These are phyloP conservation scores for Pontoporia blainvillei DNA, from an alignment of 2,113 vertebrate species.

Conservation along the genomic window DNA sequence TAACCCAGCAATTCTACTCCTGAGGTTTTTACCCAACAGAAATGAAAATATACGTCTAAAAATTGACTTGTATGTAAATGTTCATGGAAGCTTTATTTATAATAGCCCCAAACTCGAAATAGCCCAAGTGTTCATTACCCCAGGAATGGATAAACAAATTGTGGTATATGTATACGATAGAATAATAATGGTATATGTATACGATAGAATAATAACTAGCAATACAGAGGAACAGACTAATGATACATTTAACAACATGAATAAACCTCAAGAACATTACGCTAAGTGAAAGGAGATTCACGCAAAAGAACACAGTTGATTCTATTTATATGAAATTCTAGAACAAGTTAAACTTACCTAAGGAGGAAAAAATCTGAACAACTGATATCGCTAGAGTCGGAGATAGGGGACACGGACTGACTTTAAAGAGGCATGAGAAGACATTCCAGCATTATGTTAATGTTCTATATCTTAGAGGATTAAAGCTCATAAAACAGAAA, in stretches of 20 bases:
- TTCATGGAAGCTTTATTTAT: slow-evolving; percentile 32
- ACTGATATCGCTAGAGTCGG: not conserved
- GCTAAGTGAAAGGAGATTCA: not conserved
- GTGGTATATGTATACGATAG: not conserved
- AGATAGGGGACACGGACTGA: not conserved
- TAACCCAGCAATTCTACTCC: not conserved
- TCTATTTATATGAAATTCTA: not conserved
- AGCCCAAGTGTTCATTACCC: not conserved
- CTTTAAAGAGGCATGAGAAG: not conserved
- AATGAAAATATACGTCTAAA: not conserved
- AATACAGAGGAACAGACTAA: not conserved
- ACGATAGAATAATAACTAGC: not conserved
- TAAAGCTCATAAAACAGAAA: not conserved
- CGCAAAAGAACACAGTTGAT: not conserved
- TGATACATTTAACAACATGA: not conserved
- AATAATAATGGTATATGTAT: not conserved
- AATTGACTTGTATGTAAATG: slow-evolving; percentile 31
- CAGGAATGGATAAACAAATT: slow-evolving; percentile 17
- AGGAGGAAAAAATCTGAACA: not conserved
- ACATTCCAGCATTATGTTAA: not conserved
- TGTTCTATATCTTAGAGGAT: not conserved
- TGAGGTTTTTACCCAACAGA: not conserved
- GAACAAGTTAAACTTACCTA: not conserved
- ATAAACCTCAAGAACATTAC: not conserved
- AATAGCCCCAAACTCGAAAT: not conserved